Evolutionary conservation across 92 coral and sea anemone genomes (phyloP).

Genomic region (Epizoanthus scotinus): DNA sequence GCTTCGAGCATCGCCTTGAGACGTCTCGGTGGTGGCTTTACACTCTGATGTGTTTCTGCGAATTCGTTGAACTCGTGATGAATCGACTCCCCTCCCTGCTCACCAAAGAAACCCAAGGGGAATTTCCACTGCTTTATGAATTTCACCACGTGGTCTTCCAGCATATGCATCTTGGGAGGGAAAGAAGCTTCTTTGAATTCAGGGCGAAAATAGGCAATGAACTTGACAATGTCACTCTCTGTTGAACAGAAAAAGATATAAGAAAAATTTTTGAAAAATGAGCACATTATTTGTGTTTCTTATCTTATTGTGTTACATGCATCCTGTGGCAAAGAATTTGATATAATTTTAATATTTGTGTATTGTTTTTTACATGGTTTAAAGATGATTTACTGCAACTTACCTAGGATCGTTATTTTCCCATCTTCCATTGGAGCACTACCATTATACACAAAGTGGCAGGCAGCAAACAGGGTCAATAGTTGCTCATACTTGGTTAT

Average conservation of each 20-base stretch:
- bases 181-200: not conserved
- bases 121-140: not conserved
- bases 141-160: not conserved
- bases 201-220: not conserved
- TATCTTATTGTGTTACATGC: no score
- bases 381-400: not conserved
- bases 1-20: not conserved
- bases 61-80: not conserved
- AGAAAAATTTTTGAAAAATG: no score
- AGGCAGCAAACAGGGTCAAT: not conserved
- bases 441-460: constrained; percentile 4
- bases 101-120: not conserved
- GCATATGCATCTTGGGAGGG: not conserved
- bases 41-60: not conserved
- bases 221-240: not conserved
- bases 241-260: not conserved
- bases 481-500: not conserved
- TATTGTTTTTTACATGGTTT: no score
- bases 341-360: no score
- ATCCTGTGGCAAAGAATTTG: no score
- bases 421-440: not conserved
- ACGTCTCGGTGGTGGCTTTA: not conserved
- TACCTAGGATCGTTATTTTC: not conserved
- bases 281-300: no score
- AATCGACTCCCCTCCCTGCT: no score